Base-by-base conservation (phyloP, 2,888 invertebrate species). In the Ennomos erosarius region DNA sequence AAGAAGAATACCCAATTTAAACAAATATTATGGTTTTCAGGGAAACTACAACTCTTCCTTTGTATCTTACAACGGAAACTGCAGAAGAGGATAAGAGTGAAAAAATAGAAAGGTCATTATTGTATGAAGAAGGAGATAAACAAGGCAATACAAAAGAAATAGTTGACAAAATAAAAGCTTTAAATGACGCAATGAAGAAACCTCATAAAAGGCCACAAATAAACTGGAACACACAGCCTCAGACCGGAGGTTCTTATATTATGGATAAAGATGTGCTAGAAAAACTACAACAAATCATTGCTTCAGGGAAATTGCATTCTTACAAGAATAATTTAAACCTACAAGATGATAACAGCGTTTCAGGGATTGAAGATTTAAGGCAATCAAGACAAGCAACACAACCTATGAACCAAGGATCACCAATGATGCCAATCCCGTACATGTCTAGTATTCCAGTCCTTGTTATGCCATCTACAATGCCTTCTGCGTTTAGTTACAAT, bases 81-180 rank as follows among this genome's bases (percentile, higher is more conserved):
- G 67, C 70, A 57, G 44, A 55, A 49, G 50, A 60, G 44, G 64
- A 70, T 55, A 43, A 50, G 1, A 69, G 53, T 16, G 61, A 71
- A 8, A 75, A 73, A 62, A 70, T 78, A 52, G 79, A 84, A 52
- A 76, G 78, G 64, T 77, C 85, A 44, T 65, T 86, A 5, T 67
- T 73, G 35, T 79, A 79, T 37, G 76, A 80, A 66, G 68, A 75
- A 64, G 73, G 74, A 13, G 70, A 79, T 47, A 59, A 69, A n/a
- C 70, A 75, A 61, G 75, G 71, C 2, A 74, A 68, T 36, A 81
- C 85, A 6, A 77, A 72, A 75, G 90, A 93, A 36, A 94, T 94
- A 55, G 74, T 94, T 34, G 88, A 93, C 39, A 94, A 93, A 81
- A 94, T 94, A 61, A 90, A 88, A 70, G 82, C 85, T 58, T 85